These are phyloP conservation scores for Serrognathus titanus DNA, from an alignment of 2,888 invertebrate species.

Conservation along the genomic window DNA sequence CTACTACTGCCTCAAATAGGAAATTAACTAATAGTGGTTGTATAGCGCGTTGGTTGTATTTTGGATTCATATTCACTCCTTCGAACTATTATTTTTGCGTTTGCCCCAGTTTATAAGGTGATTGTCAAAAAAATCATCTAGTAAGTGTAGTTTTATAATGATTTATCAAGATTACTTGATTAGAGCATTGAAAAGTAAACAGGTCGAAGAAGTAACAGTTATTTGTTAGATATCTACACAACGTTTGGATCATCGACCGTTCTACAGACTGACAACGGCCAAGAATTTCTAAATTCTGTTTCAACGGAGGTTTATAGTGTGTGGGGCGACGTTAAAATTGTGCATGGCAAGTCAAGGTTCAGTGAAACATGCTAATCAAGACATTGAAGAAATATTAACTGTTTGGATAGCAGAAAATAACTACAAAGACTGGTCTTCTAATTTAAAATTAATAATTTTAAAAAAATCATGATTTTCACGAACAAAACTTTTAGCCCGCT, in stretches of 20 bases:
- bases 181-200: neutral
- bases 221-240: neutral
- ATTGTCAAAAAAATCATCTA: too few species aligned
- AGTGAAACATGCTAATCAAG: conserved; percentile 39
- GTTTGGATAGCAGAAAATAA: conserved; percentile 41
- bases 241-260: neutral
- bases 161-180: neutral
- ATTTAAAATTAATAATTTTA: conserved; percentile 40
- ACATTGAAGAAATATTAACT: conserved; percentile 39
- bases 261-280: neutral
- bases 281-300: conserved; percentile 4
- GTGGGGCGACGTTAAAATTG: conserved; percentile 23
- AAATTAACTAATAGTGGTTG: too few species aligned
- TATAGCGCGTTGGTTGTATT: too few species aligned
- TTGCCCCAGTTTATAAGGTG: too few species aligned
- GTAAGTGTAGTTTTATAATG: conserved; percentile 12
- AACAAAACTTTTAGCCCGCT: too few species aligned
- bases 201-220: neutral
- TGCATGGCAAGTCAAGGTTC: conserved; percentile 32
- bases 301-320: conserved; percentile 2
- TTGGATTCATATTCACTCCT: too few species aligned
- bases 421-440: conserved; percentile 41
- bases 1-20: too few species aligned
- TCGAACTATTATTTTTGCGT: too few species aligned
- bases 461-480: too few species aligned